Evolutionary conservation across 2,888 invertebrate species (phyloP).

Genomic region (Melieria picta): DNA sequence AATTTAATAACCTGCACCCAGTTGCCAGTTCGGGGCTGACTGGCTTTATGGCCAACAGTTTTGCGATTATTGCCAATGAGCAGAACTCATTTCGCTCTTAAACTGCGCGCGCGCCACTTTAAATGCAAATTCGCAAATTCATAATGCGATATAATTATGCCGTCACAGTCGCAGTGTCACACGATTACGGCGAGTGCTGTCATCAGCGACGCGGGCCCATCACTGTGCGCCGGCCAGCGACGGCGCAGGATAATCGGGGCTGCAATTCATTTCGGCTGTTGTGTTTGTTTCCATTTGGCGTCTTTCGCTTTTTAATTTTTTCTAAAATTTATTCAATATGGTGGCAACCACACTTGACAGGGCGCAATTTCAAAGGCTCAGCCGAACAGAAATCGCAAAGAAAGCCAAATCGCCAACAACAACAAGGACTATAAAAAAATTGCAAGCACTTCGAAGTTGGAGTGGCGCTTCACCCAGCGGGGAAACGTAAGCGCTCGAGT

Average conservation of each 20-base stretch:
- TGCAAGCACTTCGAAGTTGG: constrained; percentile 23
- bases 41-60: constrained; percentile 11
- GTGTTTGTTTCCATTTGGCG: constrained; percentile 6
- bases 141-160: constrained; percentile 53
- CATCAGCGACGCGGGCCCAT: constrained; percentile 20
- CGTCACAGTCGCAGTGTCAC: constrained; percentile 56
- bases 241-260: too few relatives aligned
- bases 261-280: constrained; percentile 13
- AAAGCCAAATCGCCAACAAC: constrained; percentile 22
- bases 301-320: constrained; percentile 13
- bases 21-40: too few relatives aligned
- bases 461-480: neutral
- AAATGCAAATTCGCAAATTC: constrained; percentile 55
- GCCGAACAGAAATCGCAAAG: constrained; percentile 32
- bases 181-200: constrained; percentile 52
- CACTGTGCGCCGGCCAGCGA: too few relatives aligned
- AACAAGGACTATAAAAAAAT: constrained; percentile 32
- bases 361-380: constrained; percentile 46
- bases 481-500: neutral
- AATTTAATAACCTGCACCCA: too few relatives aligned
- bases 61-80: constrained; percentile 6
- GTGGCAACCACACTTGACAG: constrained; percentile 44
- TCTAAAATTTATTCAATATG: constrained; percentile 49
- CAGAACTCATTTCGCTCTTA: constrained; percentile 25
- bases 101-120: constrained; percentile 46